phyloP scores from a whole-genome alignment of 92 coral and sea anemone genomes.

The Nematostella vectensis region DNA sequence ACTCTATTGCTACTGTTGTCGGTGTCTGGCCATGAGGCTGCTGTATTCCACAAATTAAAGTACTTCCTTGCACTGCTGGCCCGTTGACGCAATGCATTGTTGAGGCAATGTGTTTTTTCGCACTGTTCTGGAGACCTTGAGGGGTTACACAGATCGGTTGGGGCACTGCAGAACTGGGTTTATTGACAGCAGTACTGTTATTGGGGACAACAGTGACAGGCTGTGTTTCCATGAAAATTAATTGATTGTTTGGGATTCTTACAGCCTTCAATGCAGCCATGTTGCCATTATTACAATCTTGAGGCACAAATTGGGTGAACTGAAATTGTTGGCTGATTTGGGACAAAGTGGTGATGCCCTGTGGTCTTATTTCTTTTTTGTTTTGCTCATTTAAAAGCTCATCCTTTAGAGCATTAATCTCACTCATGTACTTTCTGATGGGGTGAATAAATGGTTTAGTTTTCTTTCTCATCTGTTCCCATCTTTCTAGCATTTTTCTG shows the following conservation, averaged over 20 bases:
- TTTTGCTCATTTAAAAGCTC: conserved; percentile 16
- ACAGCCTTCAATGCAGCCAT: conserved; percentile 75
- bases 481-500: conserved; percentile 72
- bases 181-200: too few relatives aligned
- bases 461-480: conserved; percentile 89
- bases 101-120: too few relatives aligned
- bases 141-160: too few relatives aligned
- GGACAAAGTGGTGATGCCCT: conserved; percentile 9
- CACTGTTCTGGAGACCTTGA: too few relatives aligned
- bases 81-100: too few relatives aligned
- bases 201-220: too few relatives aligned
- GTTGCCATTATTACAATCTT: conserved; percentile 70
- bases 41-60: too few relatives aligned
- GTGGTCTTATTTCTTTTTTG: conserved; percentile 8
- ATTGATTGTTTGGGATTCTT: conserved; percentile 54
- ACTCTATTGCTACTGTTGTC: too few relatives aligned
- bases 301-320: conserved; percentile 85
- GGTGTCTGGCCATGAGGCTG: too few relatives aligned
- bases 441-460: conserved; percentile 97
- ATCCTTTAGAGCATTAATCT: conserved; percentile 59
- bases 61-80: too few relatives aligned
- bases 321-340: conserved; percentile 66
- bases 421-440: conserved; percentile 84
- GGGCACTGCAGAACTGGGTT: too few relatives aligned
- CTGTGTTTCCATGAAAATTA: too few relatives aligned